Base-by-base conservation (phyloP, 2,797 vertebrate genomes). In the Scolopax rusticola region DNA sequence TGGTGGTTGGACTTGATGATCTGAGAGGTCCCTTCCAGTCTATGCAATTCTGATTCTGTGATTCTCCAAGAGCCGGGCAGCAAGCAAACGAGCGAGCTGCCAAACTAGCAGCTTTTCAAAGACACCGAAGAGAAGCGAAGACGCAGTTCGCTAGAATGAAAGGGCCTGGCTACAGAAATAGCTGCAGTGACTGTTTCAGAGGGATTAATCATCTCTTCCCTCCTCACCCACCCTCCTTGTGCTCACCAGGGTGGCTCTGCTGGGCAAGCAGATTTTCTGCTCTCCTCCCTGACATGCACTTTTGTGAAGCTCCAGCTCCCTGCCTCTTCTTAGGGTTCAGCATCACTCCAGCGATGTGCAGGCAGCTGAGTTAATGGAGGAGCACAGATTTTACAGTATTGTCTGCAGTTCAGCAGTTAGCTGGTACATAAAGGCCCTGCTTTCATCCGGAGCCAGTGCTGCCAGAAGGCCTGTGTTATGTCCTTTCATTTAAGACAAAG, bases 401-500 rank as follows among this genome's bases (percentile, higher is more conserved):
- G 96, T 97, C 88, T 82, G 89, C 91, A 67, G 60, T 97, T 95
- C 94, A 92, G 94, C 96, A 95, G 92, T 56, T 54, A 95, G 84
- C 91, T 91, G 94, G 89, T 94, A 93, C 91, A 96, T 95, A 95
- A 97, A 97, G 94, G 87, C 4, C 94, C 86, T 81, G 87, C 89
- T 95, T 97, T 97, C 95, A 96, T 89, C 94, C n/a, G 17, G 76
- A 69, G 94, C 95, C 95, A 92, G 96, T 12, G 70, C 96, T 96
- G 97, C 96, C 97, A 98, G 97, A 97, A 97, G 96, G 97, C 88
- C 94, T 96, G 86, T 69, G 71, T 94, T 95, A 88, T 88, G 92
- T 79, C 90, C 92, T 98, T 97, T 97, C 91, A 94, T 56, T 95
- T 70, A 47, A 97, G 91, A 98, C 97, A 98, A 98, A 97, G 82